Base-by-base conservation (phyloP, 2,113 vertebrate genomes). In the Microcebus tavaratra region DNA sequence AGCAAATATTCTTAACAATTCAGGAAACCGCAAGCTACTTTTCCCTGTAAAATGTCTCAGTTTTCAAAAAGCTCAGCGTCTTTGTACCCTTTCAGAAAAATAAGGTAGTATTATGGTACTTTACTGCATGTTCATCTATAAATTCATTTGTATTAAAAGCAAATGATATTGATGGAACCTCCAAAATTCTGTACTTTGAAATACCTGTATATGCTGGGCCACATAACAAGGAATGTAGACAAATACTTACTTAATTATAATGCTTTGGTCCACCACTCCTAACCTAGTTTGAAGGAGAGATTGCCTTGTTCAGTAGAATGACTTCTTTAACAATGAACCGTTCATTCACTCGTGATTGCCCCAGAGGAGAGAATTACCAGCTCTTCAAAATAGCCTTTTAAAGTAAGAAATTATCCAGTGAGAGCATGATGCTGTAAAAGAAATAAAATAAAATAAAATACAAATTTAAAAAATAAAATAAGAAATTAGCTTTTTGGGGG, bases 281-380 rank as follows among this genome's bases (percentile, higher is more conserved):
- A 98, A 97, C 85, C 68, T 95, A 91, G 45, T 97, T 96, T 90
- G 94, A 91, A 97, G 96, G 13, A 98, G 95, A 98, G 70, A 25
- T 89, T 83, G 96, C 92, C 93, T 97, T 94, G 86, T 97, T 94
- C 83, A 53, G 90, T 0, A 0, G 93, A 98, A 98, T 95, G n/a
- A 94, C 76, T 97, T 90, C 96, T 87, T 59, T 55, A 97, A 98
- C 95, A 97, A 97, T 90, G 97, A 97, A 59, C 96, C 55, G 96
- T 98, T 98, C 96, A 98, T 97, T 98, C 95, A 21, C 83, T 91
- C 91, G 92, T 84, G 95, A 97, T 96, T 94, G 90, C 80, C 42
- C 63, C 70, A 97, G 87, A 88, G 89, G 88, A 96, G 39, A 85
- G 93, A 97, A 98, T 94, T 95, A 79, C 95, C 90, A 97, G 55